Conservation (phyloP, 2,888 invertebrate genomes). For the Leptinotarsa haldemani region DNA sequence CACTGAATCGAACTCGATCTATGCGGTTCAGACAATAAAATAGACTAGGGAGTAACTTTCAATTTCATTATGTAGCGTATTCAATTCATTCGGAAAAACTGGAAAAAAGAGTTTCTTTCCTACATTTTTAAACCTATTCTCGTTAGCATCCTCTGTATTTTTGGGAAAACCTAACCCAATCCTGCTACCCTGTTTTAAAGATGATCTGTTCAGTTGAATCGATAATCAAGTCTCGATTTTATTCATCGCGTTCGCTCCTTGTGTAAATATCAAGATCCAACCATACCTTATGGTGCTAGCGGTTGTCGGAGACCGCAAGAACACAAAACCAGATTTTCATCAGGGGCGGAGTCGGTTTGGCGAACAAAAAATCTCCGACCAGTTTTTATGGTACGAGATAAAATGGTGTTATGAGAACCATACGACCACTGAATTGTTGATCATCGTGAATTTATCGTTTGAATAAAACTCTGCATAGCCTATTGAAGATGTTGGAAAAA, state of each 20-base stretch:
- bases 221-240: slow-evolving; percentile 9
- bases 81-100: too few relatives aligned
- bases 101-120: too few relatives aligned
- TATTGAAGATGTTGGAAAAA: too few relatives aligned
- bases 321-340: slow-evolving; percentile 16
- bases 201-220: not conserved
- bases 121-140: too few relatives aligned
- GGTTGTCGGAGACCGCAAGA: slow-evolving; percentile 8
- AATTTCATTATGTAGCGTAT: too few relatives aligned
- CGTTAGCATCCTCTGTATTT: too few relatives aligned
- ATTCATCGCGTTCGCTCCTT: slow-evolving; percentile 1
- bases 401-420: slow-evolving; percentile 1
- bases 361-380: not conserved
- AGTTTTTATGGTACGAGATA: not conserved
- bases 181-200: not conserved
- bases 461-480: not conserved
- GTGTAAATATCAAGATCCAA: slow-evolving; percentile 17
- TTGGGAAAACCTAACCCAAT: too few relatives aligned
- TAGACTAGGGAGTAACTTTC: too few relatives aligned
- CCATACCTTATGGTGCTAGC: slow-evolving; percentile 8
- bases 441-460: not conserved
- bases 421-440: not conserved
- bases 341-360: slow-evolving; percentile 17
- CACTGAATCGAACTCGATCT: too few relatives aligned
- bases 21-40: too few relatives aligned